A percentile compares a stretch with the other conserved stretches of the same genome.
Conservation (phyloP, 1,140 invertebrate species). For the Carposina sasakii region DNA sequence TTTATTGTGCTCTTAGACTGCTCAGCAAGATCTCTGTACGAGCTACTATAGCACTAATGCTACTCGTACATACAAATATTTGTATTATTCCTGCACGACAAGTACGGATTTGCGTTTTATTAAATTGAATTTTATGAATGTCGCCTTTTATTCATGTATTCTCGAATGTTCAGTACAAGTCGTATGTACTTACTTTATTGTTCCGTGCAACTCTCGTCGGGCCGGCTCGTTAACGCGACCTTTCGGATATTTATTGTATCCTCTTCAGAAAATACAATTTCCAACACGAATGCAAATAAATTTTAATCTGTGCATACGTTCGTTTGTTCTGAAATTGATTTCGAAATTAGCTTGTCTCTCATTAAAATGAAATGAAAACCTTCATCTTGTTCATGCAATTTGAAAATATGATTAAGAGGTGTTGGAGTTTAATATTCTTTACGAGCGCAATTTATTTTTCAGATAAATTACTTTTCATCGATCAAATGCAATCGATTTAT, state of each 20-base stretch:
- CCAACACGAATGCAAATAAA: constrained; percentile 59
- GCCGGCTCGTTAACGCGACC: constrained; percentile 65
- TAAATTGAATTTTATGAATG: constrained; percentile 28
- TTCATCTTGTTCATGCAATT: too few relatives aligned
- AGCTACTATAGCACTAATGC: too few relatives aligned
- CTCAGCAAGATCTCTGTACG: too few relatives aligned
- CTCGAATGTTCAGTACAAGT: constrained; percentile 43
- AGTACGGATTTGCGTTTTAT: too few relatives aligned
- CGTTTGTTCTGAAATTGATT: constrained; percentile 20
- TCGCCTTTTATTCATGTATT: constrained; percentile 43
- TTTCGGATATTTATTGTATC: constrained; percentile 67
- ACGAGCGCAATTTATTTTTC: too few relatives aligned
- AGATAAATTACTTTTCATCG: too few relatives aligned
- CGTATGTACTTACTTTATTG: constrained; percentile 59
- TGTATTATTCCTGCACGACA: too few relatives aligned
- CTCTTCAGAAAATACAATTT: constrained; percentile 66
- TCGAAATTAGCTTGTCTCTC: constrained; percentile 15
- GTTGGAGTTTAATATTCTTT: too few relatives aligned
- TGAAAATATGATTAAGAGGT: too few relatives aligned
- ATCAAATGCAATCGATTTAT: too few relatives aligned
- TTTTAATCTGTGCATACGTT: constrained; percentile 44
- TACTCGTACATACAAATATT: too few relatives aligned
- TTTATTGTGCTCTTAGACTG: too few relatives aligned
- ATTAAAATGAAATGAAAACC: constrained; percentile 9
- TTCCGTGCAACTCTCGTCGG: constrained; percentile 49